Evolutionary conservation across 2,797 vertebrate species (phyloP).

Genomic region (Urosaurus nigricauda): DNA sequence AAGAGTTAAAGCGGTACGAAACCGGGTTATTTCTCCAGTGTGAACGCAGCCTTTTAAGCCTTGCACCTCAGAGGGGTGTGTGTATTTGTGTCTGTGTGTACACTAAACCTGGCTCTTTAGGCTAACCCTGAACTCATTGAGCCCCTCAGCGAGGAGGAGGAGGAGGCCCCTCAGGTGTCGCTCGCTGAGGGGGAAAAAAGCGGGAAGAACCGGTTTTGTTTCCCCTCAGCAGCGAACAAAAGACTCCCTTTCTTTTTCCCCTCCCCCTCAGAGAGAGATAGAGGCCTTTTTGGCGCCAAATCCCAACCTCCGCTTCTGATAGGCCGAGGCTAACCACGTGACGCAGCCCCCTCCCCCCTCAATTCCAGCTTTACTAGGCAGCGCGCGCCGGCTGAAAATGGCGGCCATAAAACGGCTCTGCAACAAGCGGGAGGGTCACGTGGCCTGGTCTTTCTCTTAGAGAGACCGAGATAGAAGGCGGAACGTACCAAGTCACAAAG

Average conservation of each 20-base stretch:
- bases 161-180: too few relatives aligned
- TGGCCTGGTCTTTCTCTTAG: slow-evolving; percentile 44
- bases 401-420: slow-evolving; percentile 49
- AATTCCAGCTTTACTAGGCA: rapidly evolving
- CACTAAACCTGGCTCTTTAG: too few relatives aligned
- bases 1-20: too few relatives aligned
- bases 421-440: slow-evolving; percentile 60
- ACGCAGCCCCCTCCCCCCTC: neutral
- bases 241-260: slow-evolving; percentile 54
- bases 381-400: slow-evolving; percentile 54
- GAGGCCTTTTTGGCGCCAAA: slow-evolving; percentile 78
- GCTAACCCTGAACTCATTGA: too few relatives aligned
- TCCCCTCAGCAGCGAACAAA: slow-evolving; percentile 60
- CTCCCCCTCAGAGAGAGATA: slow-evolving; percentile 53
- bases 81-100: too few relatives aligned
- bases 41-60: too few relatives aligned
- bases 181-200: neutral
- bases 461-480: neutral
- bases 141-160: too few relatives aligned
- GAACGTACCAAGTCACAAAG: neutral
- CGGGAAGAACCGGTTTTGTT: neutral
- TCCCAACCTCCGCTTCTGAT: slow-evolving; percentile 43
- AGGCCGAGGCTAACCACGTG: slow-evolving; percentile 40
- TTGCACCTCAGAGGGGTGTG: too few relatives aligned
- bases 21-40: too few relatives aligned